Base-by-base conservation (phyloP, 2,888 invertebrate species). In the Liposcelis brunnea region DNA sequence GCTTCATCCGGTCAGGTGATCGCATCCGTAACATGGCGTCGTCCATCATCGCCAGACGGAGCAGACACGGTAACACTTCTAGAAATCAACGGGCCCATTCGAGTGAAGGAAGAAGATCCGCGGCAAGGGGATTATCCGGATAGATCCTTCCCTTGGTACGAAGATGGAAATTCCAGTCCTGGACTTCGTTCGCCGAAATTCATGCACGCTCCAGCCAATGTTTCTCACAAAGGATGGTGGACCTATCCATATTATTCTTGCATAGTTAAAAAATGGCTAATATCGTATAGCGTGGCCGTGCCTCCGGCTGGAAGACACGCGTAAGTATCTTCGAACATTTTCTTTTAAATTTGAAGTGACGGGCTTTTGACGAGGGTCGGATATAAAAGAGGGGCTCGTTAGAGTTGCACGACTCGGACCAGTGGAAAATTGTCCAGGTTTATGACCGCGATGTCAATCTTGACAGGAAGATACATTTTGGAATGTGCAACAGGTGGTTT, bases 181-280 rank as follows among this genome's bases (percentile, higher is more conserved):
- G 66, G 68, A 15, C 63, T 77, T 35, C 67, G 76, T 42, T 77
- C 77, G n/a, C 72, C 76, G 15, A 78, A 77, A 60, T 78, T 78
- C 61, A 73, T 77, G 68, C 67, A 71, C 47, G 71, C 74, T 43
- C 72, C 74, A 12, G 68, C 71, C n/a, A 71, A 72, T 45, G 67
- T 70, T 48, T 71, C 74, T 49, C 71, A 71, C 49, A 67, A 74
- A 56, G 83, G 86, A 18, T 82, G 83, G 77, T 90, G 89, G 89
- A 89, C 87, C 14, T 78, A 74, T 56, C 89, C 90, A 1, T 90
- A 89, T 61, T 87, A 80, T 61, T 84, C 84, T 52, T 90, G 90
- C 63, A 73, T 73, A 48, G 70, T 74, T 21, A 72, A 74, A 52
- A 72, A 77, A 49, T 90, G 90, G 90, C 69, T 89, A 53, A 69